Percentiles rank a stretch among this genome's conserved stretches.
Conservation (phyloP, 1,140 invertebrate species). For the Saccostrea glomerata region DNA sequence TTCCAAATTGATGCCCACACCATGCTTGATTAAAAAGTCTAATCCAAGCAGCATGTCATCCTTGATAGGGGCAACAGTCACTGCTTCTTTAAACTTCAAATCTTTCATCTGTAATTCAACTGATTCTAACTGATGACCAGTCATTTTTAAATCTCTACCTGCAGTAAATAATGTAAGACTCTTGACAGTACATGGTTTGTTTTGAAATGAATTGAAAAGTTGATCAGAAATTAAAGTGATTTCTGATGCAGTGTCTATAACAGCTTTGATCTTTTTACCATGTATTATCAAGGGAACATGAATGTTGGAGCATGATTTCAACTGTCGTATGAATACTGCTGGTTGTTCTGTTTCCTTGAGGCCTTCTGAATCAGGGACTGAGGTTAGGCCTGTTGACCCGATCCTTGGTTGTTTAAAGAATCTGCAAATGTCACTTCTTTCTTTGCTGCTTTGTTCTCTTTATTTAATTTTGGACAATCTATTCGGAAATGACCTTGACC, state of each 20-base stretch:
- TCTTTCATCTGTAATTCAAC: neutral
- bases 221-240: too few relatives aligned
- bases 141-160: constrained; percentile 24
- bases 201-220: neutral
- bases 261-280: neutral
- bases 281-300: neutral
- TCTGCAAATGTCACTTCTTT: neutral
- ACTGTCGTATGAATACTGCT: neutral
- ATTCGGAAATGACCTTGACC: constrained; percentile 35
- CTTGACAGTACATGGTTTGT: neutral
- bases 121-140: neutral
- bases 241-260: constrained; percentile 48
- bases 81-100: too few relatives aligned
- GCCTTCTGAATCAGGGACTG: neutral
- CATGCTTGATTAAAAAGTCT: too few relatives aligned
- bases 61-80: constrained; percentile 39
- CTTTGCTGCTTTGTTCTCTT: neutral
- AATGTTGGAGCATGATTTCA: constrained; percentile 2
- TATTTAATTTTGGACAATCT: too few relatives aligned
- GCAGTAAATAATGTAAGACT: constrained; percentile 32
- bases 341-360: too few relatives aligned
- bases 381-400: constrained; percentile 15
- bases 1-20: too few relatives aligned
- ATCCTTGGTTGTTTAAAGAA: constrained; percentile 43
- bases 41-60: too few relatives aligned